Conservation (phyloP, 2,888 invertebrate genomes). For the Zaprionus lineosus region DNA sequence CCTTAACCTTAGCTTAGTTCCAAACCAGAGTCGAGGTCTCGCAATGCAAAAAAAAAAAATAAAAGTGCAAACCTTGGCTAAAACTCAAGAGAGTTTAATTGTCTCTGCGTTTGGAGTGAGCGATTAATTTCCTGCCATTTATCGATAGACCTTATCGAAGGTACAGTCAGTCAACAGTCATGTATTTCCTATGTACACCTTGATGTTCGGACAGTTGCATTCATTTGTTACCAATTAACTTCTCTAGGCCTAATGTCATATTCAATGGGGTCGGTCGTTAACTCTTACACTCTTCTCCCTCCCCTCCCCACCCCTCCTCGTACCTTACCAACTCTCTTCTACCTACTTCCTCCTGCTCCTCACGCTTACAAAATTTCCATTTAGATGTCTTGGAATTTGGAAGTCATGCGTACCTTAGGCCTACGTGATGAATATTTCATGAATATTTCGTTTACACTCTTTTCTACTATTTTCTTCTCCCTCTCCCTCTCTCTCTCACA, state of each 20-base stretch:
- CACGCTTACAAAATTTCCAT: constrained; percentile 6
- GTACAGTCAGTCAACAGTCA: constrained; percentile 15
- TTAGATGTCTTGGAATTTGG: constrained; percentile 35
- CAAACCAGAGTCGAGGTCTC: too few species aligned
- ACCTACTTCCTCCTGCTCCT: background rate
- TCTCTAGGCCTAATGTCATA: constrained; percentile 41
- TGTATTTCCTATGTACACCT: constrained; percentile 28
- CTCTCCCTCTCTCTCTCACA: constrained; percentile 4
- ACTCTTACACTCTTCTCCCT: constrained; percentile 25
- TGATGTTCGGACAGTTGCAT: constrained; percentile 36
- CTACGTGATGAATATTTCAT: constrained; percentile 74
- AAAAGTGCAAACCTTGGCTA: too few species aligned
- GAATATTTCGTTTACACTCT: constrained; percentile 50
- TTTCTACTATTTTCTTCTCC: constrained; percentile 38
- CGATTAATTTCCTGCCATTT: too few species aligned
- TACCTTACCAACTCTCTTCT: too few species aligned
- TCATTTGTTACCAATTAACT: constrained; percentile 43
- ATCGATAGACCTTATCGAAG: too few species aligned
- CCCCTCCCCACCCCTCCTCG: background rate
- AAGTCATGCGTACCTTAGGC: constrained; percentile 43
- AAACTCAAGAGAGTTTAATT: too few species aligned
- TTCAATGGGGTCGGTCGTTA: constrained; percentile 48
- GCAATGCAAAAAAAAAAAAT: too few species aligned
- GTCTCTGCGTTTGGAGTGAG: too few species aligned
- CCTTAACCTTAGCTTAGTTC: constrained; percentile 49